Evolutionary conservation across 2,113 vertebrate species (phyloP).

Genomic region (Salvator merianae): DNA sequence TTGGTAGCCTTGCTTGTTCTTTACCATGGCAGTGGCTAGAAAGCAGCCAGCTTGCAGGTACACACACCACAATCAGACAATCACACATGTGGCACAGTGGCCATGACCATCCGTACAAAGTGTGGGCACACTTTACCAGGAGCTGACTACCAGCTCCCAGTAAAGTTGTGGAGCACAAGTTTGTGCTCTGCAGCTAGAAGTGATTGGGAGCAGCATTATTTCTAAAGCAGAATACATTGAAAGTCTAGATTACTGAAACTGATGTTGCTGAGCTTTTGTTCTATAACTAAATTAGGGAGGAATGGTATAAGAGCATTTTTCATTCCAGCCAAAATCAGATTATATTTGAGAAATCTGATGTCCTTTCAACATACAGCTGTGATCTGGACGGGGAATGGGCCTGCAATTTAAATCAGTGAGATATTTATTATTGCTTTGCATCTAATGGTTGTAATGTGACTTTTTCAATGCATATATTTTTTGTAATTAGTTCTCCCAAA

Average conservation of each 20-base stretch:
- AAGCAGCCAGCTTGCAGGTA: too few relatives aligned
- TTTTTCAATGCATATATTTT: slow-evolving; percentile 16
- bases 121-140: too few relatives aligned
- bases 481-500: background rate
- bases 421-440: background rate
- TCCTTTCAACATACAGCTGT: background rate
- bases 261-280: background rate
- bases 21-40: too few relatives aligned
- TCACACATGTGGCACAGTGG: too few relatives aligned
- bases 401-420: background rate
- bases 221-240: background rate
- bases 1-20: too few relatives aligned
- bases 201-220: too few relatives aligned
- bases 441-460: background rate
- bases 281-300: too few relatives aligned
- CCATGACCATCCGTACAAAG: too few relatives aligned
- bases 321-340: background rate
- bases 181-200: too few relatives aligned
- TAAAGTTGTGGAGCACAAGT: too few relatives aligned
- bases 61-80: too few relatives aligned
- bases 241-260: background rate
- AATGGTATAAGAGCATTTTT: background rate
- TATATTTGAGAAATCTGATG: background rate
- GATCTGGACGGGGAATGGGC: background rate
- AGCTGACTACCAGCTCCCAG: too few relatives aligned